Evolutionary conservation across 2,888 invertebrate species (phyloP), one percentile per base, ranked within the genome.

Genomic region (Selenia dentaria): DNA sequence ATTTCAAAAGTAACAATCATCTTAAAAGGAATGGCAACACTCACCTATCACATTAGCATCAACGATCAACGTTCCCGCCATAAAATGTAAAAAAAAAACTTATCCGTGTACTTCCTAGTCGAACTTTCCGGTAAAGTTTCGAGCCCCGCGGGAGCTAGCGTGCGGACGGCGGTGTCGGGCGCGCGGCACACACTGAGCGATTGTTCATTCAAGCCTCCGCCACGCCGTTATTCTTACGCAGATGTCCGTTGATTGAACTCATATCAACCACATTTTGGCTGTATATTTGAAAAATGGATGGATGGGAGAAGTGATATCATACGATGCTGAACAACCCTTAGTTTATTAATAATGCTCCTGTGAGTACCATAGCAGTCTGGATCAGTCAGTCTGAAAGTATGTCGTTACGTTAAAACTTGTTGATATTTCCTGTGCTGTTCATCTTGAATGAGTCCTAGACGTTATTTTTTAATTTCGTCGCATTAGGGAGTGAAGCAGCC

Each of bases 141-240:
- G 51, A 59, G 58, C 64, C 74, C 65, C 67, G 40, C 41, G 71
- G 74, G 79, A 77, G 70, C 73, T 70, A 60, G 67, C 64, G 75
- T 67, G 68, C 77, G 81, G 66, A 71, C 80, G 70, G 57, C 66
- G 54, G 55, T 59, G 69, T 52, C 78, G 79, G 69, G 67, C 57
- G 77, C 80, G 71, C 76, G 79, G 69, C 79, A 82, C 82, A 86
- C 74, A 89, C 89, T 90, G 88, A 82, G 70, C 76, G 74, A 77
- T 85, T 83, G 82, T 77, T 83, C 87, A 84, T 86, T 87, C 88
- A 82, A 70, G 60, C 68, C 81, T 79, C 72, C 69, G 62, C 74
- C 74, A 77, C 62, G 74, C 67, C 81, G 83, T 87, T 80, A 86
- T 85, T 88, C 88, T 87, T 83, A 86, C 87, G 80, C 86, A 88